Evolutionary conservation across 2,797 vertebrate species (phyloP).

Genomic region (Gouania willdenowi): DNA sequence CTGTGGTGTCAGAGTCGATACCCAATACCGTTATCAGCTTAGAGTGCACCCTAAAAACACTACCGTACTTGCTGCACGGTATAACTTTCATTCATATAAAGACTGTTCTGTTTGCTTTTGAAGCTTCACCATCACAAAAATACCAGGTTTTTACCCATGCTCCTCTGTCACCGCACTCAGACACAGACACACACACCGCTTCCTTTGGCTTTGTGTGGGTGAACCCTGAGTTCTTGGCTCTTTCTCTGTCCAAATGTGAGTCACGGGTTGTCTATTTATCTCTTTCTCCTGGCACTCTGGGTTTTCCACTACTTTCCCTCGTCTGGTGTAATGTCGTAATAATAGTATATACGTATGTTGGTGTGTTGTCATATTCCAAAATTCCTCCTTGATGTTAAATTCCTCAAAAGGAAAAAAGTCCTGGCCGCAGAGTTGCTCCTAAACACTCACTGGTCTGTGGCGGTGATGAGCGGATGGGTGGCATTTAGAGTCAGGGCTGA

Average conservation of each 20-base stretch:
- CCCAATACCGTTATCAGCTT: too few relatives aligned
- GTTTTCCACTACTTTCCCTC: slow-evolving; percentile 67
- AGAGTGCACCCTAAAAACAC: too few relatives aligned
- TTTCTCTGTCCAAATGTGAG: slow-evolving; percentile 53
- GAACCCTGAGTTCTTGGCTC: slow-evolving; percentile 65
- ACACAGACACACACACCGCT: slow-evolving; percentile 45
- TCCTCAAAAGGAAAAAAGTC: slow-evolving; percentile 42
- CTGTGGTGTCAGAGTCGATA: too few relatives aligned
- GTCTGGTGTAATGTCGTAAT: slow-evolving; percentile 62
- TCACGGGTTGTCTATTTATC: slow-evolving; percentile 70
- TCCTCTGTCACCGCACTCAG: slow-evolving; percentile 42
- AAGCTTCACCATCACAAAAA: slow-evolving; percentile 38
- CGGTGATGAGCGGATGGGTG: slow-evolving; percentile 33
- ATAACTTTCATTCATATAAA: slow-evolving; percentile 29
- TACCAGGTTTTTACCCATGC: slow-evolving; percentile 48
- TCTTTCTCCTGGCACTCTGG: slow-evolving; percentile 50
- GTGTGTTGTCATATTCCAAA: slow-evolving; percentile 56
- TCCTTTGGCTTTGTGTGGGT: slow-evolving; percentile 59
- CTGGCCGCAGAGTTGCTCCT: slow-evolving; percentile 12
- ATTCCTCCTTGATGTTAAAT: slow-evolving; percentile 53
- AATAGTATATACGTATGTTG: slow-evolving; percentile 41
- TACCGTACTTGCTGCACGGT: slow-evolving; percentile 12
- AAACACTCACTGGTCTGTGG: slow-evolving; percentile 40
- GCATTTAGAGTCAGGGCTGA: slow-evolving; percentile 16
- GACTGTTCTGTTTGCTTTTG: slow-evolving; percentile 22